These are phyloP conservation scores for Bombylius discolor DNA, from an alignment of 2,888 invertebrate species.

Conservation along the genomic window DNA sequence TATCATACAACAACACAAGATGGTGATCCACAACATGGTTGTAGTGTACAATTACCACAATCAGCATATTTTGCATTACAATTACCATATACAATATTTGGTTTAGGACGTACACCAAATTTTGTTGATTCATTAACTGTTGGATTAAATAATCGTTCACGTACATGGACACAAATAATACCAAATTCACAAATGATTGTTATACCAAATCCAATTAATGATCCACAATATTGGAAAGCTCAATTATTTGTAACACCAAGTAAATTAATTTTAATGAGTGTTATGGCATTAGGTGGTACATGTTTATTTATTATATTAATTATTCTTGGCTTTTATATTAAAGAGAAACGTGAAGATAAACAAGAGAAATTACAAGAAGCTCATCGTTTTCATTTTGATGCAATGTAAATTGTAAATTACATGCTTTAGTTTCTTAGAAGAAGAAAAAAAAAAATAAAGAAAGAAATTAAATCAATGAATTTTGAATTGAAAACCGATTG, in stretches of 20 bases:
- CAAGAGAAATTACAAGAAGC: slow-evolving; percentile 67
- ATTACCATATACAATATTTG: slow-evolving; percentile 90
- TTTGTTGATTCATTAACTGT: slow-evolving; percentile 85
- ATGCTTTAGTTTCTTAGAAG: too few relatives aligned
- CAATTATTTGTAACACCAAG: slow-evolving; percentile 92
- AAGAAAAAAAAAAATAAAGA: too few relatives aligned
- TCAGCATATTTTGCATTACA: slow-evolving; percentile 88
- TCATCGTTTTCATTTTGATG: slow-evolving; percentile 75
- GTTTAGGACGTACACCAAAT: slow-evolving; percentile 94
- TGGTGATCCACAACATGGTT: slow-evolving; percentile 64
- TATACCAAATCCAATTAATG: slow-evolving; percentile 68
- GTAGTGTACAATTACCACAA: slow-evolving; percentile 79
- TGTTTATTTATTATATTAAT: slow-evolving; percentile 75
- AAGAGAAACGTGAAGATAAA: slow-evolving; percentile 72
- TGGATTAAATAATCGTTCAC: slow-evolving; percentile 55
- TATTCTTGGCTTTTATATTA: slow-evolving; percentile 77
- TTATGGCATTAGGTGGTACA: slow-evolving; percentile 73
- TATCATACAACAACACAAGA: slow-evolving; percentile 84
- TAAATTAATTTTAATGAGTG: slow-evolving; percentile 82
- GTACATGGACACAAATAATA: slow-evolving; percentile 82
- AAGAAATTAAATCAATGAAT: too few relatives aligned
- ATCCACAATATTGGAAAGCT: slow-evolving; percentile 73
- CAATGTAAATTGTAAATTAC: slow-evolving; percentile 45
- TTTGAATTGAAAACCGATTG: too few relatives aligned
- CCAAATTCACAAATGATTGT: slow-evolving; percentile 97